Evolutionary conservation across 2,888 invertebrate genomes (phyloP), one percentile per base, ranked within the genome.

Genomic region (Acleris holmiana): DNA sequence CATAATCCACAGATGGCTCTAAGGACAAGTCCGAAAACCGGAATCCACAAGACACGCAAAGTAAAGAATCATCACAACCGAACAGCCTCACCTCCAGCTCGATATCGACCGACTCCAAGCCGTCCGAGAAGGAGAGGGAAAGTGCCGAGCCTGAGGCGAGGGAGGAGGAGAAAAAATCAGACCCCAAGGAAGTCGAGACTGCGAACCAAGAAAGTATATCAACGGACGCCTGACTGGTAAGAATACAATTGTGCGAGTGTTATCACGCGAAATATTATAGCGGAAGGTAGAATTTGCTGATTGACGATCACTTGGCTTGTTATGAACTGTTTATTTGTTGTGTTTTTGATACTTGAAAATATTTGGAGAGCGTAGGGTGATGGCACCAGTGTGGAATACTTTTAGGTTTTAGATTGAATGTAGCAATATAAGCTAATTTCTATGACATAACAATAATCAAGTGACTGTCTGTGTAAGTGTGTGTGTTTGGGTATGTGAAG

Each of bases 31-130:
- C 81, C 5, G 88, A 88, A 15, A 78, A 67, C 54, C 79, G 90
- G 46, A 84, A 77, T 68, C 88, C 89, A 2, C 89, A 88, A 75
- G 91, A 91, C 46, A 86, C 89, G 0, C 76, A 73, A 40, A 86
- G 89, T 73, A 91, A 89, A 76, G 91, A 91, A 40, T 80, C 85
- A 0, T 91, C 91, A 2, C 90, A 90, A 68, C 86, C 91, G 0
- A 86, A 88, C 80, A 92, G 91, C 56, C 73, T 91, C 0, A 88
- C 91, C 0, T 91, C 91, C 2, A 89, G 89, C 68, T 88, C 89
- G 6, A 87, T 88, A 69, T 90, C 91, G 1, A 89, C 82, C 23
- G 91, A 92, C 71, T 89, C 89, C 23, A 88, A 89, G 73, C 85
- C 86, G 1, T 86, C 86, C 1, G 88, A 88, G 19, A 77, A 72